Evolutionary conservation across 2,113 vertebrate genomes (phyloP), one percentile per base, ranked within the genome.

Genomic region (Glaucomys volans): DNA sequence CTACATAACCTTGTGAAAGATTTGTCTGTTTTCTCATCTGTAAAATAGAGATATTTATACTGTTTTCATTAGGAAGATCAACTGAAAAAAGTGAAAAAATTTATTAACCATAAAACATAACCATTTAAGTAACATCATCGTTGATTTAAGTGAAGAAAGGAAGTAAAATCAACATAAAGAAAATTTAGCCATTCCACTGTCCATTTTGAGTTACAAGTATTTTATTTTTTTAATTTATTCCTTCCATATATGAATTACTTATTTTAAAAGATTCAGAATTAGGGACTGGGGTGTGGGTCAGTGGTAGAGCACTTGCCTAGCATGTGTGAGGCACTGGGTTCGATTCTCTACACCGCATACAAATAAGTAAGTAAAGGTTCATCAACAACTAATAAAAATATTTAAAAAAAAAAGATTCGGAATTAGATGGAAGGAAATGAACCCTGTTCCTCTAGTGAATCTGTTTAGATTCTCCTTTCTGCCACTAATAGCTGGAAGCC

Each of bases 181-280:
- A 95, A 77, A 42, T 79, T 40, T 64, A 54, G 54, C 72, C 10
- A 84, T 22, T 59, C 26, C 9, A 42, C 12, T 72, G 28, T 22
- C 9, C 18, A 50, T 87, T 83, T 52, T 71, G 35, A 66, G n/a
- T 67, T 35, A 28, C 88, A 42, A 17, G 20, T 47, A 5, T 54
- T 20, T 40, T 30, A n/a, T 88, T 84, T 87, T 87, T 42, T 67
- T 44, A 40, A 76, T 91, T 88, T 62, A 92, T 54, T 96, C 44
- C 62, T 64, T 69, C 4, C 76, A 72, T 44, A n/a, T n/a, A 37
- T 57, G 47, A 87, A 66, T 87, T 14, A 62, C 24, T 96, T 85
- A 47, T 77, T 95, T 62, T 81, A 80, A 94, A 90, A 59, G 32
- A 89, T 62, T 66, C 79, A 82, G 26, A 83, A 54, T 13, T 18